phyloP scores from a whole-genome alignment of 2,797 vertebrate species.

The Caiman crocodilus region DNA sequence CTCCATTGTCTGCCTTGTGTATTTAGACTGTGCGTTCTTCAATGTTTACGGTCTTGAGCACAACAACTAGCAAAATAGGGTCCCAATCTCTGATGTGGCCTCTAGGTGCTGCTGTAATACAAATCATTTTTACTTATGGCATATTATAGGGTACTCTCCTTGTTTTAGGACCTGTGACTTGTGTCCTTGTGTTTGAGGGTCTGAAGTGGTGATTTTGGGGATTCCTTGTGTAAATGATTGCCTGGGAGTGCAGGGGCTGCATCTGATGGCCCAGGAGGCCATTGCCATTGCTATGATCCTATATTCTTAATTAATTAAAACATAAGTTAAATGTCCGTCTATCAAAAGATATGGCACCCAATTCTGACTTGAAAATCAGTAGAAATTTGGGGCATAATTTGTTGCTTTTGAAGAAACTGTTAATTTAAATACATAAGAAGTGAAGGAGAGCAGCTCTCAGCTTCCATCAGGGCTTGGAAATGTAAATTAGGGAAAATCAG shows the following conservation, averaged over 20 bases:
- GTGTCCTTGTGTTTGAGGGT: too few species aligned
- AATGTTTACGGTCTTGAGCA: background rate
- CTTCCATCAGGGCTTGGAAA: background rate
- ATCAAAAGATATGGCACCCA: background rate
- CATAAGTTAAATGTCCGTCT: background rate
- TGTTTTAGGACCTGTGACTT: too few species aligned
- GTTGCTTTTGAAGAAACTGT: background rate
- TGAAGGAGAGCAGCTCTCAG: background rate
- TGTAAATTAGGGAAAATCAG: background rate
- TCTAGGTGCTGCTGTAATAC: slow-evolving; percentile 75
- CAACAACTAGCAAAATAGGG: slow-evolving; percentile 16
- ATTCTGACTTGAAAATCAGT: background rate
- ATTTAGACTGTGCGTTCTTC: background rate
- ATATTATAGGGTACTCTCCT: too few species aligned
- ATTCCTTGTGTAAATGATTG: too few species aligned
- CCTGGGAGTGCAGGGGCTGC: too few species aligned
- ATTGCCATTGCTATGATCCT: too few species aligned
- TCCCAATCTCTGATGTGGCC: slow-evolving; percentile 60
- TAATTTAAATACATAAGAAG: background rate
- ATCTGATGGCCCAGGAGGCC: too few species aligned
- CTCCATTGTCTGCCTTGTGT: background rate
- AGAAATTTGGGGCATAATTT: background rate
- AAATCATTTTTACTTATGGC: slow-evolving; percentile 46
- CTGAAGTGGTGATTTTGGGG: too few species aligned
- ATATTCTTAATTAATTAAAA: slow-evolving; percentile 25